Evolutionary conservation across 1,140 invertebrate genomes (phyloP), one percentile per base, ranked within the genome.

Genomic region (Cepaea nemoralis): DNA sequence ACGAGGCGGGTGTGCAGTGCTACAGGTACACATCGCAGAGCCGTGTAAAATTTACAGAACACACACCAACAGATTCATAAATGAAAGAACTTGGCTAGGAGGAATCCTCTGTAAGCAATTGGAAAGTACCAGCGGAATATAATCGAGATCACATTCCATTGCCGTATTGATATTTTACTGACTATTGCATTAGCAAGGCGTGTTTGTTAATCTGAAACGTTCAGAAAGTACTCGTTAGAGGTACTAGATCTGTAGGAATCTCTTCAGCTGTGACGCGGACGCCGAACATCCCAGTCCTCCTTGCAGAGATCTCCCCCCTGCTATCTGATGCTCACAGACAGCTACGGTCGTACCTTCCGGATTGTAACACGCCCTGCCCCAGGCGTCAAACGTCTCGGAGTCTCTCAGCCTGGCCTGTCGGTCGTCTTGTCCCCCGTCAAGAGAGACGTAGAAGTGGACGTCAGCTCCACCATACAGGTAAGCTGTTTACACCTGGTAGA

Each of bases 281-380:
- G 3, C 27, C 22, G 16, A 63, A 63, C 42, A 45, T 19, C 19
- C n/a, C 50, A 55, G 59, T 63, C 27, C 59, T 63, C 59, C 8
- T 8, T 19, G 8, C 19, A 63, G 59, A n/a, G 0, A 31, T 31
- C 6, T 16, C 5, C 2, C 45, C 33, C 27, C n/a, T 8, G 50
- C 24, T 45, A 22, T 77, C 75, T 77, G 75, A 80, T 80, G 78
- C 78, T 80, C 48, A 63, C 78, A 37, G 78, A 80, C 78, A 80
- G 78, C 69, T 63, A 80, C 27, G 78, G 78, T 55, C 67, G 78
- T 35, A 48, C 40, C 6, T 80, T 50, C 78, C 67, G 78, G 78
- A 80, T 80, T n/a, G 78, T 80, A 35, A 33, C 78, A 1, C 78
- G 78, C 73, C 67, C 78, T 31, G 66, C 78, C 8, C 5, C 78